Percentiles rank a stretch among this genome's conserved stretches.
Evolutionary conservation across 2,888 invertebrate species (phyloP).

Genomic region (Anoplius nigerrimus): DNA sequence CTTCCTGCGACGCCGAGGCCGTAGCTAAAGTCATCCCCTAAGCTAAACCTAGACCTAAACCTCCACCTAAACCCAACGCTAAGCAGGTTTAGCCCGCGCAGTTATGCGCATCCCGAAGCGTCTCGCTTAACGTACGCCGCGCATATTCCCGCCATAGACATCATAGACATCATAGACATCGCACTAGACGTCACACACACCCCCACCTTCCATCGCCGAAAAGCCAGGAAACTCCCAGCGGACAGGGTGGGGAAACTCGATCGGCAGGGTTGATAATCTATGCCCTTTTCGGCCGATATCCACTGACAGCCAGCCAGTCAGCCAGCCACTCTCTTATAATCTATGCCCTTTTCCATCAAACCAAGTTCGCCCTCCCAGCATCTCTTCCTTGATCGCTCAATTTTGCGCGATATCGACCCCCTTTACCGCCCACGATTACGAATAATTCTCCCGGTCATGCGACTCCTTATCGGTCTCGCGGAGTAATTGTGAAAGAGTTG

Average conservation of each 20-base stretch:
- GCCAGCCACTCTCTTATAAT: conserved; percentile 17
- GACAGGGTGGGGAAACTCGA: conserved; percentile 44
- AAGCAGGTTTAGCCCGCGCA: conserved; percentile 21
- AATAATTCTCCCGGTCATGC: too few species aligned
- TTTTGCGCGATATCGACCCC: too few species aligned
- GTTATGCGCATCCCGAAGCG: conserved; percentile 19
- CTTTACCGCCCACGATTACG: too few species aligned
- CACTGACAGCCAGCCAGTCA: conserved; percentile 35
- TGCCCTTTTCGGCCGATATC: conserved; percentile 50
- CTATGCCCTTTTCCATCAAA: background rate
- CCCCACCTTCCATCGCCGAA: too few species aligned
- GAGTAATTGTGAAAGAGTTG: conserved; percentile 23
- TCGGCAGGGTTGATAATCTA: conserved; percentile 55
- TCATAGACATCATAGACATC: too few species aligned
- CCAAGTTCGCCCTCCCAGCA: too few species aligned
- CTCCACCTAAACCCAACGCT: conserved; percentile 17
- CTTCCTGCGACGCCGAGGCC: too few species aligned
- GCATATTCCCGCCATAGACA: background rate
- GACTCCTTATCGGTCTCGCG: too few species aligned
- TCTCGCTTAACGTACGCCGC: conserved; percentile 18
- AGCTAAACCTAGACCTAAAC: conserved; percentile 21
- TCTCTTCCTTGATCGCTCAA: too few species aligned
- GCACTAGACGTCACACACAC: too few species aligned
- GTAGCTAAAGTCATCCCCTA: background rate
- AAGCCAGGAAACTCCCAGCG: conserved; percentile 21